Base-by-base conservation (phyloP, 2,888 invertebrate species). In the Diarsia dahlii region DNA sequence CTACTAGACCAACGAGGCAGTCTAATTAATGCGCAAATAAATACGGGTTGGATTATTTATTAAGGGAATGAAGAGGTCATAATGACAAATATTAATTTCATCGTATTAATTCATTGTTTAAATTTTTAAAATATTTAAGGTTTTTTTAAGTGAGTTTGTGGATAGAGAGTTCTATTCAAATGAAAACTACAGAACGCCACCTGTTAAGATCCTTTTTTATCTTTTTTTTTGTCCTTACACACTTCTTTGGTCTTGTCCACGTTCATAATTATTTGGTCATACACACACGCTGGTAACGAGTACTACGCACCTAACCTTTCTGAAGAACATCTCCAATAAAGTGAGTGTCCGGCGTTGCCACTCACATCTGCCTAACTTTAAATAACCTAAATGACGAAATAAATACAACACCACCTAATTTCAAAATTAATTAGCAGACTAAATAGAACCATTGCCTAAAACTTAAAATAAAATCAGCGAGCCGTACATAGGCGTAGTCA, bases 391-490 rank as follows among this genome's bases (percentile, higher is more conserved):
- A 56, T 75, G 34, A 63, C 0, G 0, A 46, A 64, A 23, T 56
- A 46, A 46, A 46, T 39, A 3, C 23, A 60, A 54, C 46, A n/a
- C 45, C 28, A 13, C 20, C 13, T 48, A 52, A 10, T 39, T 62
- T 56, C 20, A 50, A 60, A 71, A 62, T 65, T 73, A 76, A 72
- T 76, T 65, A 64, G 18, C 28, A 1, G 45, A 71, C 23, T 46
- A 62, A 63, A 46, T 39, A 34, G 23, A 15, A 20, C 6, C 34
- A 23, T 56, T 63, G 18, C 28, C n/a, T 63, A 68, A 84, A 82
- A 76, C 56, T 60, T 58, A 20, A 34, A 66, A 75, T 71, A 34
- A 63, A 84, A 56, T 69, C 48, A 76, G 58, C 46, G 48, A 68
- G 2, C 56, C 66, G 67, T 69, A 52, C 15, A 56, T 28, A 67